A percentile compares a stretch with the other conserved stretches of the same genome.
Evolutionary conservation across 2,888 invertebrate species (phyloP).

Genomic region (Ptychoptera contaminata): DNA sequence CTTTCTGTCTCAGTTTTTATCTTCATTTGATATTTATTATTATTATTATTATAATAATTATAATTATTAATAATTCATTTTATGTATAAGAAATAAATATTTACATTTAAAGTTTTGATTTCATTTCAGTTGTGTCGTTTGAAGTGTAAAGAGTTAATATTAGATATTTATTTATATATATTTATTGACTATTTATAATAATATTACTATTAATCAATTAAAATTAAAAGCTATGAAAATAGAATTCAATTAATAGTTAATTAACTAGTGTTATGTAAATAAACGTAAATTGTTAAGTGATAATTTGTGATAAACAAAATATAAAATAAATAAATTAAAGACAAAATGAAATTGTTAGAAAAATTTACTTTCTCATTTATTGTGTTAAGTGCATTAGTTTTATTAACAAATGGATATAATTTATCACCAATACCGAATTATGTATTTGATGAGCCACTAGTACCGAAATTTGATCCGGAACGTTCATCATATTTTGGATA

Average conservation of each 20-base stretch:
- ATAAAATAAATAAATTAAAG: not conserved
- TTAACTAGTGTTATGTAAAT: not conserved
- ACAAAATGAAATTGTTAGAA: not conserved
- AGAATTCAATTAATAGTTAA: not conserved
- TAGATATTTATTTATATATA: too few species aligned
- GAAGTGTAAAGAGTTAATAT: too few species aligned
- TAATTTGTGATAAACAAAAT: not conserved
- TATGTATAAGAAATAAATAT: too few species aligned
- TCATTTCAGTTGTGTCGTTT: too few species aligned
- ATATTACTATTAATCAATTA: too few species aligned
- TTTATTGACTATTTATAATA: too few species aligned
- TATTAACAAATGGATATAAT: slow-evolving; percentile 18
- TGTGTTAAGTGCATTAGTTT: not conserved
- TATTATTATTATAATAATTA: too few species aligned
- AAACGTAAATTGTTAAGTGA: not conserved
- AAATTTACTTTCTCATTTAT: not conserved
- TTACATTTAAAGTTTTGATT: too few species aligned
- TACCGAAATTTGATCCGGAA: slow-evolving; percentile 15
- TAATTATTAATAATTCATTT: too few species aligned
- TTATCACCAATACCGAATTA: slow-evolving; percentile 22
- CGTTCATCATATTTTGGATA: slow-evolving; percentile 29
- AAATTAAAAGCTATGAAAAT: too few species aligned
- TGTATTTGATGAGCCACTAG: slow-evolving; percentile 17
- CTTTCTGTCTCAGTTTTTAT: too few species aligned
- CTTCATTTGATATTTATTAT: too few species aligned